Evolutionary conservation across 2,888 invertebrate genomes (phyloP), one percentile per base, ranked within the genome.

Genomic region (Bembecia ichneumoniformis): DNA sequence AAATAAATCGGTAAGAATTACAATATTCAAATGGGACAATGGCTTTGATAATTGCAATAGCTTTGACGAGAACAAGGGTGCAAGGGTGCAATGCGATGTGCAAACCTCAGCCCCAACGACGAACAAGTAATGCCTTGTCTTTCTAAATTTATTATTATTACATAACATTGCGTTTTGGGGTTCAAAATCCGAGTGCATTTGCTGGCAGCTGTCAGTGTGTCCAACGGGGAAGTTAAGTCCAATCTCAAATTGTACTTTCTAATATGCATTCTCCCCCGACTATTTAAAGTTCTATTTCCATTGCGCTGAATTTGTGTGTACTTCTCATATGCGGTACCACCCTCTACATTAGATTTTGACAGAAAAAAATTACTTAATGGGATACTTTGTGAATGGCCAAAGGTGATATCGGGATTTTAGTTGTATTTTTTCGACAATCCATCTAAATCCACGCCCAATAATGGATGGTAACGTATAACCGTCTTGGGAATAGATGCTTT

Each of bases 291-390:
- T 40, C 44, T 44, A 51, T 61, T 68, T 73, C 43, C 55, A 36
- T 15, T 61, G 54, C 7, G 46, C 14, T 20, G n/a, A 47, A 46
- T 61, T 70, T 28, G 28, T 28, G 28, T 28, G 28, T 28, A 75
- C 75, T 76, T 28, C 74, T 69, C 84, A 81, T 82, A 77, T 82
- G 83, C 74, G 75, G 68, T 64, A 66, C 79, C 74, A 80, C 84
- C 84, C 83, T 77, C 77, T 69, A 72, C 77, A 78, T 83, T 80
- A 81, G 74, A 75, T 78, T 82, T 77, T 67, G 73, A 70, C 63
- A 74, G 76, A 82, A 86, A 84, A 84, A 28, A 84, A 83, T 71
- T 81, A 79, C 77, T 82, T 82, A 83, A 86, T 86, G 75, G 80
- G 77, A 82, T 83, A 81, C 82, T 82, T 82, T 75, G 67, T 74